A percentile compares a stretch with the other conserved stretches of the same genome.
phyloP scores from a whole-genome alignment of 1,140 invertebrate species.

The Bemisia tabaci region DNA sequence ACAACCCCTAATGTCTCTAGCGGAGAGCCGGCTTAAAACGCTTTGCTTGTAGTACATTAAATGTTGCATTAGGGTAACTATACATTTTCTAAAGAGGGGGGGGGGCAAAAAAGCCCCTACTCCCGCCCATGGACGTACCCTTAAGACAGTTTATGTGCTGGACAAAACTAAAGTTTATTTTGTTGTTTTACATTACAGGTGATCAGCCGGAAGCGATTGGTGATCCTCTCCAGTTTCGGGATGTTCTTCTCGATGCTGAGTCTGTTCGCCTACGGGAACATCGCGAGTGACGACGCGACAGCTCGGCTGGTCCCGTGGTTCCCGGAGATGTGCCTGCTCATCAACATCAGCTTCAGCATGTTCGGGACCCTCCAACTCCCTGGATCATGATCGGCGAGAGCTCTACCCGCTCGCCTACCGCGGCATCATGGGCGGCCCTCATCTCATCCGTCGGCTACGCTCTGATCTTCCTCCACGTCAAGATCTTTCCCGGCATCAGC shows the following conservation, averaged over 20 bases:
- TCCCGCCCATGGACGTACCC: too few species aligned
- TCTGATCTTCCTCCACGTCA: slow-evolving; percentile 51
- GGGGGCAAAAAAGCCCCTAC: too few species aligned
- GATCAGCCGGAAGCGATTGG: slow-evolving; percentile 47
- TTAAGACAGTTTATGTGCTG: too few species aligned
- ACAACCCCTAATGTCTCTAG: too few species aligned
- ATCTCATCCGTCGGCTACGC: slow-evolving; percentile 47
- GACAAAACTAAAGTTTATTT: too few species aligned
- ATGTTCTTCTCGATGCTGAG: slow-evolving; percentile 41
- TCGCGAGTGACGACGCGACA: slow-evolving; percentile 27
- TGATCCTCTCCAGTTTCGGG: slow-evolving; percentile 45
- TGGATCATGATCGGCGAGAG: slow-evolving; percentile 62
- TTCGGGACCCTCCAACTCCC: slow-evolving; percentile 50
- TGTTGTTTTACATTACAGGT: too few species aligned
- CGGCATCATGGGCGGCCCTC: slow-evolving; percentile 46
- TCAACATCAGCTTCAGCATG: slow-evolving; percentile 46
- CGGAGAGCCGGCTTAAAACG: too few species aligned
- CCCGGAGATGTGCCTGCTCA: slow-evolving; percentile 43
- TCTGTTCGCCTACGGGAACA: slow-evolving; percentile 32
- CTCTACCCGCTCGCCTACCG: slow-evolving; percentile 46
- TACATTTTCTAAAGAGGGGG: too few species aligned
- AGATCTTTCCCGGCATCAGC: slow-evolving; percentile 44
- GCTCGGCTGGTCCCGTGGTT: slow-evolving; percentile 40
- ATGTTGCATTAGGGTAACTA: too few species aligned
- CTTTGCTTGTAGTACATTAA: too few species aligned